phyloP scores from a whole-genome alignment of 2,888 invertebrate genomes.

The Gnatocerus cornutus region DNA sequence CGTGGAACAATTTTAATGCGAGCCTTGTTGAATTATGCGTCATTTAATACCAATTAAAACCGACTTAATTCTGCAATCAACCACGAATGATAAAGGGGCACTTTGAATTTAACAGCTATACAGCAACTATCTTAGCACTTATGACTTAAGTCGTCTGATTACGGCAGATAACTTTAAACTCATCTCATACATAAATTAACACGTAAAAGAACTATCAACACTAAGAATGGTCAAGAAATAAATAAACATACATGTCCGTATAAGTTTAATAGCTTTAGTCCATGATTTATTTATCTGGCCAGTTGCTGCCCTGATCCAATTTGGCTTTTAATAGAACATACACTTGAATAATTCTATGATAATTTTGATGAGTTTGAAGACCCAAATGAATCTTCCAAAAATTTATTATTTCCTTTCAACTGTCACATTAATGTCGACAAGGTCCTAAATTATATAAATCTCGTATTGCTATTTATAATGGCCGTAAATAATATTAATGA shows the following conservation, averaged over 20 bases:
- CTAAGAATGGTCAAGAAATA: neutral
- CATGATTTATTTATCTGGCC: conserved; percentile 6
- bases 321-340: conserved; percentile 13
- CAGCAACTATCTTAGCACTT: too few species aligned
- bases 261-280: neutral
- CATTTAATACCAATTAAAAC: too few species aligned
- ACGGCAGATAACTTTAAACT: neutral
- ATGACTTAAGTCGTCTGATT: neutral
- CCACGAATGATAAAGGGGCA: too few species aligned
- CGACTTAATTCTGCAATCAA: too few species aligned
- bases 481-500: conserved; percentile 37
- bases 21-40: too few species aligned
- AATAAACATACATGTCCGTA: too few species aligned
- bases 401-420: conserved; percentile 40
- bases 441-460: conserved; percentile 33
- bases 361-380: conserved; percentile 15
- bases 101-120: too few species aligned
- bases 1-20: too few species aligned
- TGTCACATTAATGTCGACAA: conserved; percentile 37
- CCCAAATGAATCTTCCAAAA: conserved; percentile 19
- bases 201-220: neutral
- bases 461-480: conserved; percentile 34
- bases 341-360: conserved; percentile 22
- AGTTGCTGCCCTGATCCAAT: conserved; percentile 1
- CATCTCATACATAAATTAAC: neutral